A percentile compares a stretch with the other conserved stretches of the same genome.
phyloP scores from a whole-genome alignment of 2,113 vertebrate genomes.

The Arenaria interpres region DNA sequence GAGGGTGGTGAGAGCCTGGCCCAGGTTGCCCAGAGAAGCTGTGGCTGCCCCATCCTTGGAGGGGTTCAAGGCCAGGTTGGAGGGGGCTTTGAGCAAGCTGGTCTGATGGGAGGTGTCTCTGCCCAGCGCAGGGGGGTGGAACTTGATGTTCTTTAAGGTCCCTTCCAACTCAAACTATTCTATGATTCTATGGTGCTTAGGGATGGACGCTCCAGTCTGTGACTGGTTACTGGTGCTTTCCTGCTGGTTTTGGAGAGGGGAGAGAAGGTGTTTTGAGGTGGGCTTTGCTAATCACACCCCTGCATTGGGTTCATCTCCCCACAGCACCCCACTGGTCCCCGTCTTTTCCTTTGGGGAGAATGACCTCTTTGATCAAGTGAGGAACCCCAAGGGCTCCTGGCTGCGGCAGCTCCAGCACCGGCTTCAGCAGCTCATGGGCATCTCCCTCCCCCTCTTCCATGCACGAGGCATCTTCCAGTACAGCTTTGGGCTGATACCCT shows the following conservation, averaged over 20 bases:
- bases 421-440: slow-evolving; percentile 86
- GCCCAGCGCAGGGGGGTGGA: too few relatives aligned
- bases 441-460: slow-evolving; percentile 90
- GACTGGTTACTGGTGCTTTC: neutral
- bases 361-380: slow-evolving; percentile 87
- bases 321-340: slow-evolving; percentile 84
- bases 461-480: slow-evolving; percentile 94
- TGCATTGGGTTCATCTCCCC: neutral
- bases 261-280: neutral
- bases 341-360: slow-evolving; percentile 96
- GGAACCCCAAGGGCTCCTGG: slow-evolving; percentile 83
- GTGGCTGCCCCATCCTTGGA: too few relatives aligned
- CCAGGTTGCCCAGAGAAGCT: too few relatives aligned
- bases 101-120: too few relatives aligned
- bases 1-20: too few relatives aligned
- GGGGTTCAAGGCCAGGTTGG: too few relatives aligned
- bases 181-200: too few relatives aligned
- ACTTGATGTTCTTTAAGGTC: too few relatives aligned
- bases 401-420: slow-evolving; percentile 80
- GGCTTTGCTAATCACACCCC: neutral
- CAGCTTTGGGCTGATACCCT: slow-evolving; percentile 89
- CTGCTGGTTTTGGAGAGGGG: neutral
- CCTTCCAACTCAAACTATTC: too few relatives aligned
- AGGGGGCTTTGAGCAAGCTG: too few relatives aligned
- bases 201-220: rapidly evolving